These are phyloP conservation scores for Notothenia rossii DNA, from an alignment of 2,113 vertebrate species.

Conservation along the genomic window DNA sequence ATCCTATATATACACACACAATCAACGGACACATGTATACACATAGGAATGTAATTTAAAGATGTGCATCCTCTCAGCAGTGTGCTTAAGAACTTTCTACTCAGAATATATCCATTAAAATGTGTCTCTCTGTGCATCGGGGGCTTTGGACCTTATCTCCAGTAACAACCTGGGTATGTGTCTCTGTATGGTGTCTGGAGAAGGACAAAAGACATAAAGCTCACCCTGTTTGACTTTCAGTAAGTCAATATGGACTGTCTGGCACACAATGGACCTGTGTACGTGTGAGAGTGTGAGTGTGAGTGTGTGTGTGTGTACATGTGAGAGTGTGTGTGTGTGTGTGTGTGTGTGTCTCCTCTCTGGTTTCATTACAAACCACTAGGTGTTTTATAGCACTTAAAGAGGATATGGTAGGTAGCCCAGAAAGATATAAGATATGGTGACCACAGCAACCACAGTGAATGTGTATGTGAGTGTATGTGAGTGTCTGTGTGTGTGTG, in stretches of 20 bases:
- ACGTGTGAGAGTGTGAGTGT: not conserved
- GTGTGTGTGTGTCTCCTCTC: constrained; percentile 12
- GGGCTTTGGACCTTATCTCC: constrained; percentile 39
- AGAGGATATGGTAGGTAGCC: constrained; percentile 57
- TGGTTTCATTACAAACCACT: constrained; percentile 62
- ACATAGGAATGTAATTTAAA: too few species aligned
- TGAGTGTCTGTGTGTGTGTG: constrained; percentile 8
- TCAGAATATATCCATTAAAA: not conserved
- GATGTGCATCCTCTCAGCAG: not conserved
- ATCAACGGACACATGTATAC: too few species aligned
- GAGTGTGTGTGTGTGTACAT: not conserved
- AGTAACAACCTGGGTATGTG: constrained; percentile 34
- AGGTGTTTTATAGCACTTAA: constrained; percentile 46
- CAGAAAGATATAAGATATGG: constrained; percentile 63
- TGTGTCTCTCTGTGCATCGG: not conserved
- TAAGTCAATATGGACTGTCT: constrained; percentile 71
- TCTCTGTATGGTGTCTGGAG: constrained; percentile 52
- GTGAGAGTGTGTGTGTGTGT: not conserved
- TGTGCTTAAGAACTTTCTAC: not conserved
- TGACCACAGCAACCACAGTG: constrained; percentile 63
- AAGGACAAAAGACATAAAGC: constrained; percentile 69
- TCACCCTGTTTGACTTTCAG: constrained; percentile 65
- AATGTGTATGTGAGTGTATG: not conserved
- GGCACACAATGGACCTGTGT: constrained; percentile 45
- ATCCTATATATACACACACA: too few species aligned